Percentiles rank a stretch among this genome's conserved stretches.
phyloP scores from a whole-genome alignment of 92 coral and sea anemone species.

The Palythoa caribaeorum region DNA sequence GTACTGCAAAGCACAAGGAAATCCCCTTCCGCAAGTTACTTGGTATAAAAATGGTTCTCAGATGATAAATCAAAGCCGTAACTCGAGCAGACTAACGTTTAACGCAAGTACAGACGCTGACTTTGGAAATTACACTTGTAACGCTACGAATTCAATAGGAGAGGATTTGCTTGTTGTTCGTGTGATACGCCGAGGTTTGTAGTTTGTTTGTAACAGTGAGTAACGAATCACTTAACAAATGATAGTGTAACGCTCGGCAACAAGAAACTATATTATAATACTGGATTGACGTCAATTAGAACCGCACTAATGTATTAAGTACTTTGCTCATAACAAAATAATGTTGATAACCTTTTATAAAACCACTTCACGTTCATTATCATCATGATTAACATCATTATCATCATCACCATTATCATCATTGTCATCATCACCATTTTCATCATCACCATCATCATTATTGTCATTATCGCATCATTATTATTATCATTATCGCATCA shows the following conservation, averaged over 20 bases:
- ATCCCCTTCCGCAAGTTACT: slow-evolving; percentile 18
- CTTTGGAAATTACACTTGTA: slow-evolving; percentile 36
- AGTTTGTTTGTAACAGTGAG: not conserved
- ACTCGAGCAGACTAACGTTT: not conserved
- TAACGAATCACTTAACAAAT: not conserved
- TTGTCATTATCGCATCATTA: not conserved
- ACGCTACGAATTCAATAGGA: not conserved
- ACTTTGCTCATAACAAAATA: too few relatives aligned
- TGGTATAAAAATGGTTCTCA: slow-evolving; percentile 17
- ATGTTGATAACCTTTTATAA: too few relatives aligned
- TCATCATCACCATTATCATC: not conserved
- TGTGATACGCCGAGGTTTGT: slow-evolving; percentile 36
- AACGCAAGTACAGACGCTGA: slow-evolving; percentile 10
- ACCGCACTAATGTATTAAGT: too few relatives aligned
- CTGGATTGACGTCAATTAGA: too few relatives aligned
- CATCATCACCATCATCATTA: not conserved
- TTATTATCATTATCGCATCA: not conserved
- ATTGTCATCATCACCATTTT: not conserved
- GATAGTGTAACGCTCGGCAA: too few relatives aligned
- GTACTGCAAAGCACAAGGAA: slow-evolving; percentile 28
- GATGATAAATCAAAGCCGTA: not conserved
- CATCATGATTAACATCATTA: not conserved
- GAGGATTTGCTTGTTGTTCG: not conserved
- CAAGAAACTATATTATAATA: too few relatives aligned
- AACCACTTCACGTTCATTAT: not conserved